These are phyloP conservation scores for Physocephala rufipes DNA, from an alignment of 2,888 invertebrate species.

Conservation along the genomic window DNA sequence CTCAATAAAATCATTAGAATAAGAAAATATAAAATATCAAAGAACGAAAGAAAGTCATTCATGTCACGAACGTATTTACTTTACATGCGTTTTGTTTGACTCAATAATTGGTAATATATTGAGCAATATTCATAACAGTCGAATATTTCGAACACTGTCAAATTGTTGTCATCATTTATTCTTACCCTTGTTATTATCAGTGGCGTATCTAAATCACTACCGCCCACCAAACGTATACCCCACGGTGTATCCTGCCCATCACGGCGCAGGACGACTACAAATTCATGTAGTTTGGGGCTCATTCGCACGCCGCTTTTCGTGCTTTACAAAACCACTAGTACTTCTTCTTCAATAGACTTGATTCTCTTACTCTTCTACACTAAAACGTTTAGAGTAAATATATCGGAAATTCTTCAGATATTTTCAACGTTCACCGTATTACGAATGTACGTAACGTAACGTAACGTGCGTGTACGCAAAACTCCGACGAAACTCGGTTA, in stretches of 20 bases:
- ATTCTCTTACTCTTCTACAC: no score
- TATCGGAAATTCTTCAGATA: no score
- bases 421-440: no score
- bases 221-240: constrained; percentile 89
- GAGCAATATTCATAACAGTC: no score
- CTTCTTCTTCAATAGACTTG: neutral
- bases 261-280: constrained; percentile 78
- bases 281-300: constrained; percentile 75
- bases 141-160: neutral
- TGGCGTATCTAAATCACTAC: constrained; percentile 85
- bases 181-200: constrained; percentile 88
- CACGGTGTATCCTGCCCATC: constrained; percentile 78
- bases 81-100: no score
- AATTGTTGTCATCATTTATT: neutral
- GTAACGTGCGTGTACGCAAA: no score
- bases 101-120: no score
- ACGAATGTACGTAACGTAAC: no score
- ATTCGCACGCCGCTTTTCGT: constrained; percentile 46
- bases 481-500: no score
- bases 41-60: neutral
- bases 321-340: neutral
- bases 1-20: neutral
- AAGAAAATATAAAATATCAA: constrained; percentile 6
- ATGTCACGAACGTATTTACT: no score
- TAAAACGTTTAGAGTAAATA: no score